Conservation (phyloP, 2,113 vertebrate species). For the Percina caprodes region DNA sequence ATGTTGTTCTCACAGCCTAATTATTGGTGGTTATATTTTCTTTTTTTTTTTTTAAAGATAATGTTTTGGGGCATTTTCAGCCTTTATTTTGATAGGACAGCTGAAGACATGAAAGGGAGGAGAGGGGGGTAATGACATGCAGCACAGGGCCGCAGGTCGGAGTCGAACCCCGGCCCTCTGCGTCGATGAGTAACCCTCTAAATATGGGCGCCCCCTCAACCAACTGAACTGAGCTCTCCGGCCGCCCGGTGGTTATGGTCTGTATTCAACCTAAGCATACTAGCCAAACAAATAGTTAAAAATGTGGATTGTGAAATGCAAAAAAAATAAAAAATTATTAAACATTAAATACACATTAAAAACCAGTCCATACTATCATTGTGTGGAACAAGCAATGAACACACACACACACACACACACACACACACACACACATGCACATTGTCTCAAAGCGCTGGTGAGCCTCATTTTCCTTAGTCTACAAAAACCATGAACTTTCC, state of each 20-base stretch:
- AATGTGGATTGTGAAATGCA: not conserved
- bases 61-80: too few species aligned
- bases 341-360: not conserved
- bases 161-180: too few species aligned
- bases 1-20: not conserved
- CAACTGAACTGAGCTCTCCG: too few species aligned
- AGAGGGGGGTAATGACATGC: too few species aligned
- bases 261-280: not conserved
- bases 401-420: not conserved
- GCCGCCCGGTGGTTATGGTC: too few species aligned
- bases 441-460: conserved; percentile 36
- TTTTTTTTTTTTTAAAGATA: too few species aligned
- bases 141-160: too few species aligned
- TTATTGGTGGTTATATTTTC: not conserved
- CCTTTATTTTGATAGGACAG: too few species aligned
- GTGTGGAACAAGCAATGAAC: not conserved
- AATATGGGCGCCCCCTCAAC: too few species aligned
- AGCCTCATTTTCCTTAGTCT: conserved; percentile 67
- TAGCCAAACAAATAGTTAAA: not conserved
- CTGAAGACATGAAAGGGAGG: too few species aligned
- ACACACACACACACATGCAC: conserved; percentile 1
- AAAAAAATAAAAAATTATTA: not conserved
- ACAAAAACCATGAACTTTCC: conserved; percentile 63
- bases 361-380: not conserved
- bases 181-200: too few species aligned